These are phyloP conservation scores for Limnodromus scolopaceus DNA, from an alignment of 2,797 vertebrate species.

Conservation along the genomic window DNA sequence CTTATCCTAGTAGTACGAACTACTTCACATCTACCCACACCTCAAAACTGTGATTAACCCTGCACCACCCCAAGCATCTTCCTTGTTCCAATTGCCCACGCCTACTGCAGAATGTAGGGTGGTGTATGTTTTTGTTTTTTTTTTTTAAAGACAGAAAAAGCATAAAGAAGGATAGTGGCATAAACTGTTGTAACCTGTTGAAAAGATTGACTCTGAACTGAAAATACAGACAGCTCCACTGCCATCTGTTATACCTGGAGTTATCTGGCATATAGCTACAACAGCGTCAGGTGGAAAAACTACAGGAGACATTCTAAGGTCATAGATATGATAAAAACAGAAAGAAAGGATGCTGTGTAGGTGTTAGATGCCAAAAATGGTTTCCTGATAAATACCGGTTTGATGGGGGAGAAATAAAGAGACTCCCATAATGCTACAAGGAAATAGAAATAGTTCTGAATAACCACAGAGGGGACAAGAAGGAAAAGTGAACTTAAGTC, in stretches of 20 bases:
- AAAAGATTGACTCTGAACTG: slow-evolving; percentile 57
- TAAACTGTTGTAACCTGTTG: slow-evolving; percentile 7
- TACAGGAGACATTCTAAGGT: slow-evolving; percentile 66
- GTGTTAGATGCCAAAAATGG: slow-evolving; percentile 16
- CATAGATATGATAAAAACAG: slow-evolving; percentile 38
- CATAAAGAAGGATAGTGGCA: background rate
- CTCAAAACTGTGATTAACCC: background rate
- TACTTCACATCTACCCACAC: background rate
- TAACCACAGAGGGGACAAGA: background rate
- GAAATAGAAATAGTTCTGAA: background rate
- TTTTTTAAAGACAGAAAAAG: background rate
- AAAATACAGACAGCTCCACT: slow-evolving; percentile 25
- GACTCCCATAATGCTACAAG: background rate
- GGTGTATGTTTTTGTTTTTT: background rate
- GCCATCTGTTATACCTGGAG: slow-evolving; percentile 75
- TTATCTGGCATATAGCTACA: slow-evolving; percentile 37
- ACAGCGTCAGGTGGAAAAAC: slow-evolving; percentile 49
- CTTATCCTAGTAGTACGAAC: background rate
- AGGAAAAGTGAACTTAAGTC: background rate
- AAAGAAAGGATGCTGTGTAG: slow-evolving; percentile 3
- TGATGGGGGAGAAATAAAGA: background rate
- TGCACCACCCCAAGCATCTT: background rate
- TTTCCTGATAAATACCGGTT: background rate
- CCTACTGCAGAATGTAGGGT: background rate
- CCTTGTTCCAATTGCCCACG: background rate